Percentiles rank a stretch among this genome's conserved stretches.
phyloP scores from a whole-genome alignment of 1,140 invertebrate species.

The Drosophila fuyamai region DNA sequence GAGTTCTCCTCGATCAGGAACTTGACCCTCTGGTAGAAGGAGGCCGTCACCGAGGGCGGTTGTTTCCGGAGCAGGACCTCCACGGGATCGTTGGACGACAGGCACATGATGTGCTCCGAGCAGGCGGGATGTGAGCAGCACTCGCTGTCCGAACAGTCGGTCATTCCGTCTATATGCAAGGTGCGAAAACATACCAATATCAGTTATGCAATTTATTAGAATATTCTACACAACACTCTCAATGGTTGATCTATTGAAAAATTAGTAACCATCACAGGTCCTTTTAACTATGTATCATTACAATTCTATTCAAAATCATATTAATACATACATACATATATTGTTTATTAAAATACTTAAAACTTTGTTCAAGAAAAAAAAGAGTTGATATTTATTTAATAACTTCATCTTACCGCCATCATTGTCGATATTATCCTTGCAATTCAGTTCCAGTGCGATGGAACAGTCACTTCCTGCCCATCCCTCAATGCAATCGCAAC shows the following conservation, averaged over 20 bases:
- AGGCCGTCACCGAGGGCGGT: conserved; percentile 97
- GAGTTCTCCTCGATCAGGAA: conserved; percentile 99
- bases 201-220: too few species aligned
- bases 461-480: conserved; percentile 97
- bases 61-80: conserved; percentile 97
- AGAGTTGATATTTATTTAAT: background rate
- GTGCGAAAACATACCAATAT: too few species aligned
- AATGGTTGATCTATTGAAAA: too few species aligned
- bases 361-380: too few species aligned
- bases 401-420: conserved; percentile 92
- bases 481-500: conserved; percentile 94
- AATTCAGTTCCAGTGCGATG: conserved; percentile 95
- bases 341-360: too few species aligned
- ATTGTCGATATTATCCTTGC: conserved; percentile 97
- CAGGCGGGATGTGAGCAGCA: conserved; percentile 94
- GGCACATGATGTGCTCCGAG: conserved; percentile 95
- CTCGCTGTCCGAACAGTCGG: conserved; percentile 99
- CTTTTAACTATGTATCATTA: too few species aligned
- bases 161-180: conserved; percentile 93
- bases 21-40: conserved; percentile 98
- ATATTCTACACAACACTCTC: too few species aligned
- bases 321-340: too few species aligned
- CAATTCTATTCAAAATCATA: too few species aligned
- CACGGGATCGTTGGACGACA: conserved; percentile 96
- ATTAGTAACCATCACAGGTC: too few species aligned